Conservation (phyloP, 2,113 vertebrate genomes). For the Melanerpes aurifrons region DNA sequence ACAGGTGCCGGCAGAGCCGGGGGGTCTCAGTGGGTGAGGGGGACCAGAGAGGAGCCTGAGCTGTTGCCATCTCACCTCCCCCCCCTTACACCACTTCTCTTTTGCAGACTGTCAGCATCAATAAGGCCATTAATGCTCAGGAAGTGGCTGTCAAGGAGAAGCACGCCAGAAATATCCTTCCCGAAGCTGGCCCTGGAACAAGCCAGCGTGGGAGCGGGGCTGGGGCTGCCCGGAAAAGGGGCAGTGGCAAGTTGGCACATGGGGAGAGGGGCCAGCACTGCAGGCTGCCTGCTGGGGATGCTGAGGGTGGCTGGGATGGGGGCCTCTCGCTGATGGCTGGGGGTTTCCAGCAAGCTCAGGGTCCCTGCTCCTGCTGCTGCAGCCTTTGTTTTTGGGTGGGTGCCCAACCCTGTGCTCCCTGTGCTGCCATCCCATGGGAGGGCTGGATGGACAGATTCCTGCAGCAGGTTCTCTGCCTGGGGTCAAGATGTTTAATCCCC, state of each 20-base stretch:
- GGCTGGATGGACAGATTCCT: neutral
- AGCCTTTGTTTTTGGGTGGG: neutral
- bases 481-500: neutral
- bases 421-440: neutral
- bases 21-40: neutral
- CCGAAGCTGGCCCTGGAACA: slow-evolving; percentile 26
- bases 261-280: accelerated
- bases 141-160: slow-evolving; percentile 99
- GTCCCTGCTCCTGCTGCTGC: neutral
- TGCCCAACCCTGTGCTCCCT: neutral
- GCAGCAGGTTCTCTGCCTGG: neutral
- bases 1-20: neutral
- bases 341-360: accelerated
- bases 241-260: neutral
- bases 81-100: slow-evolving; percentile 11
- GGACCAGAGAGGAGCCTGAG: neutral
- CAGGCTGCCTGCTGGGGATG: neutral
- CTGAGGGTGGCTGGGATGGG: neutral
- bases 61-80: slow-evolving; percentile 5
- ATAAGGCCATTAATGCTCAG: slow-evolving; percentile 99
- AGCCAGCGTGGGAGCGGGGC: neutral
- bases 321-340: accelerated
- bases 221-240: neutral
- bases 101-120: slow-evolving; percentile 98
- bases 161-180: slow-evolving; percentile 99